Percentiles rank a stretch among this genome's conserved stretches.
Conservation (phyloP, 2,888 invertebrate species). For the Gisinianus flammeolus region DNA sequence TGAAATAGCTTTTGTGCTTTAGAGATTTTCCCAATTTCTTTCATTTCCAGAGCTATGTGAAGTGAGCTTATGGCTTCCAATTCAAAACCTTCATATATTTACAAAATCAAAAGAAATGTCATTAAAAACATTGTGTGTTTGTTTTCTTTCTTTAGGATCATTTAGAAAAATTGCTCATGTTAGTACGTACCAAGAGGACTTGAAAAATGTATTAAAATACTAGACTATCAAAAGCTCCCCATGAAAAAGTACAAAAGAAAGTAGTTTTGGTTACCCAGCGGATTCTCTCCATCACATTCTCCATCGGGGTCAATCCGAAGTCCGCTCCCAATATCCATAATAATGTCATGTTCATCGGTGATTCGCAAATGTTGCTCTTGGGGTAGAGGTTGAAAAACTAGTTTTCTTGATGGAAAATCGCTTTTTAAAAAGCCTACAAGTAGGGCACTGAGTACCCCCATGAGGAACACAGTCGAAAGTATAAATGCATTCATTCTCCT, state of each 20-base stretch:
- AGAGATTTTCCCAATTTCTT: constrained; percentile 77
- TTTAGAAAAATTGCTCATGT: too few relatives aligned
- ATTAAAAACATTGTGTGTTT: too few relatives aligned
- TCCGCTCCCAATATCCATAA: constrained; percentile 30
- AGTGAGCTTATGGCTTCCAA: constrained; percentile 84
- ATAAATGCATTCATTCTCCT: constrained; percentile 30
- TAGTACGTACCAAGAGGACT: too few relatives aligned
- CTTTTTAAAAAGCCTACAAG: not conserved
- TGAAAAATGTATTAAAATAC: too few relatives aligned
- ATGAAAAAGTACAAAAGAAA: too few relatives aligned
- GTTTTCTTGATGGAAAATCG: constrained; percentile 30
- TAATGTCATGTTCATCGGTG: constrained; percentile 43
- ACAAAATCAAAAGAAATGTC: constrained; percentile 4
- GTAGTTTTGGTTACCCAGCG: constrained; percentile 52
- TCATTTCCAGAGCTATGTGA: constrained; percentile 84
- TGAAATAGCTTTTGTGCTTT: constrained; percentile 86
- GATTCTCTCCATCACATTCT: constrained; percentile 57
- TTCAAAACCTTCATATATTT: constrained; percentile 62
- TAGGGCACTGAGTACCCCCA: constrained; percentile 30
- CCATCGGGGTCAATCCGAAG: constrained; percentile 42
- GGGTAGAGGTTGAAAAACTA: constrained; percentile 54
- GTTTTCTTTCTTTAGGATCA: too few relatives aligned
- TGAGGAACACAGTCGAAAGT: constrained; percentile 13
- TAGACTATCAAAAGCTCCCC: too few relatives aligned
- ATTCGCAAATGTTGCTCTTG: constrained; percentile 50